Conservation (phyloP, 2,797 vertebrate species). For the Scomberomorus guttatus region DNA sequence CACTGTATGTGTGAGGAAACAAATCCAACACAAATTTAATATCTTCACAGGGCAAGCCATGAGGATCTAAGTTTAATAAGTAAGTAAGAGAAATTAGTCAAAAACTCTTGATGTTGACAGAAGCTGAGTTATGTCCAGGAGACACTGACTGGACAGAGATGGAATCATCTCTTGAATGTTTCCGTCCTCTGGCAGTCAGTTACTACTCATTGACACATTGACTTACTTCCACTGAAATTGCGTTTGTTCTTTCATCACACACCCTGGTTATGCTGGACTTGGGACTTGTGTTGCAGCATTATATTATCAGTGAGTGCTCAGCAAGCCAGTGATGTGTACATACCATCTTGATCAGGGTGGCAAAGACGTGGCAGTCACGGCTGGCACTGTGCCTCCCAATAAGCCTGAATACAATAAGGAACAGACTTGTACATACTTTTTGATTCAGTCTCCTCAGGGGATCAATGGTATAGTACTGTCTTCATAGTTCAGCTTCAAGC, state of each 20-base stretch:
- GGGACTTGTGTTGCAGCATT: background rate
- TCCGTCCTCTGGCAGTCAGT: background rate
- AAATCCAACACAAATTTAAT: background rate
- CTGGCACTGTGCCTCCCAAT: background rate
- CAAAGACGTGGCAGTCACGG: background rate
- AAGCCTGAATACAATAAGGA: background rate
- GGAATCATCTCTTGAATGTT: background rate
- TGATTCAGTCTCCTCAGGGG: background rate
- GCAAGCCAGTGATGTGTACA: too few relatives aligned
- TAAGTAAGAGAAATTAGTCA: too few relatives aligned
- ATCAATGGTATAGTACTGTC: background rate
- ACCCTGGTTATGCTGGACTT: background rate
- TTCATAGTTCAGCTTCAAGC: background rate
- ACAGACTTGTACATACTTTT: background rate
- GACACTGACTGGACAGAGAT: too few relatives aligned
- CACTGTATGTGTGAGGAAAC: background rate
- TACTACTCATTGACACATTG: background rate
- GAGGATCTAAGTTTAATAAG: too few relatives aligned
- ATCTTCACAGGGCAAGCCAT: too few relatives aligned
- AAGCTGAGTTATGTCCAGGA: too few relatives aligned
- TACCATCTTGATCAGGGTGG: too few relatives aligned
- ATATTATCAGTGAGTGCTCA: background rate
- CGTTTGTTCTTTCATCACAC: background rate
- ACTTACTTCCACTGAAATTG: background rate
- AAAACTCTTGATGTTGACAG: too few relatives aligned